Evolutionary conservation across 53 echinoderm and acorn worm species (phyloP).

Genomic region (Pentamera pediparva): DNA sequence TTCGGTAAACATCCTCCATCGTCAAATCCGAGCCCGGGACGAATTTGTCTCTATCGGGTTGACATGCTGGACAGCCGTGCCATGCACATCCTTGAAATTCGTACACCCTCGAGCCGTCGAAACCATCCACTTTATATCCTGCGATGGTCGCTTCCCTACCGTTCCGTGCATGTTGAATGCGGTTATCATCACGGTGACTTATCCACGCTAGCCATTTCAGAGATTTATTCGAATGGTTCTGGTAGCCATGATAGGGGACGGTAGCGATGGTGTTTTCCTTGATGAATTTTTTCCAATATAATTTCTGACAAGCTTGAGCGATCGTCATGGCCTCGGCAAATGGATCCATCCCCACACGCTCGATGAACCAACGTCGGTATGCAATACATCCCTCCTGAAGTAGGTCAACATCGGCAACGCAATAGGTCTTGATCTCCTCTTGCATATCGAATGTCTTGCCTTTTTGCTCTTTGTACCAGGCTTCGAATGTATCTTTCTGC

Average conservation of each 20-base stretch:
- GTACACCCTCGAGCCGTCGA: slow-evolving; percentile 6
- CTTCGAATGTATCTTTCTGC: not conserved
- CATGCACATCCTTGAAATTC: slow-evolving; percentile 46
- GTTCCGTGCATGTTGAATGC: slow-evolving; percentile 40
- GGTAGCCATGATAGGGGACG: slow-evolving; percentile 45
- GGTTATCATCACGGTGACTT: not conserved
- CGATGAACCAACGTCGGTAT: slow-evolving; percentile 27
- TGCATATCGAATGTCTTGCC: slow-evolving; percentile 20
- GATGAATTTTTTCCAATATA: slow-evolving; percentile 47
- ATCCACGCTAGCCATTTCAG: slow-evolving; percentile 23
- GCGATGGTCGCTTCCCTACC: slow-evolving; percentile 26
- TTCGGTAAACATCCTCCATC: slow-evolving; percentile 6
- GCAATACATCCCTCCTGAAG: slow-evolving; percentile 15
- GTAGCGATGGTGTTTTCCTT: slow-evolving; percentile 38
- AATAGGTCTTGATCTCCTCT: slow-evolving; percentile 35
- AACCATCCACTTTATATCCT: slow-evolving; percentile 16
- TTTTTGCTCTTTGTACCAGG: slow-evolving; percentile 5
- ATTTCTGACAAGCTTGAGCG: slow-evolving; percentile 52
- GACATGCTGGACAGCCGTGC: slow-evolving; percentile 38
- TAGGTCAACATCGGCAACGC: slow-evolving; percentile 45
- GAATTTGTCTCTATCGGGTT: not conserved
- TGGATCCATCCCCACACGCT: slow-evolving; percentile 52
- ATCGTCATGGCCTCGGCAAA: slow-evolving; percentile 39
- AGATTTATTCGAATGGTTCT: slow-evolving; percentile 35
- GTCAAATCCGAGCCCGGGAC: not conserved